A percentile compares a stretch with the other conserved stretches of the same genome.
Conservation (phyloP, 2,113 vertebrate species). For the Herpetotheres cachinnans region DNA sequence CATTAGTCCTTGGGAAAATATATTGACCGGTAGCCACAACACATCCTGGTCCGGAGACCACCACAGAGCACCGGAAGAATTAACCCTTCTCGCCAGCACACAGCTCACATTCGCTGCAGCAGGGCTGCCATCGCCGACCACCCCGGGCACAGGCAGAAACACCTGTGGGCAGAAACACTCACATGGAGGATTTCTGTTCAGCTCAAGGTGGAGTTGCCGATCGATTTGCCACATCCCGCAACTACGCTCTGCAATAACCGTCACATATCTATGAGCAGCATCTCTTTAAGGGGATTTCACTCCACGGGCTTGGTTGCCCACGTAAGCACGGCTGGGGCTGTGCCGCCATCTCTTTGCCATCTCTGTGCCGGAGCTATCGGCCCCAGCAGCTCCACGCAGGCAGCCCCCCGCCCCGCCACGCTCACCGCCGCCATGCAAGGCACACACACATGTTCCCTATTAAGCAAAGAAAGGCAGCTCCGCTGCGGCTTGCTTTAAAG, state of each 20-base stretch:
- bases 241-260: accelerated
- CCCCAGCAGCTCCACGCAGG: not conserved
- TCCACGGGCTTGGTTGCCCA: not conserved
- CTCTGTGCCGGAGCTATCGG: not conserved
- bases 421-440: not conserved
- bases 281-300: not conserved
- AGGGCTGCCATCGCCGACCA: accelerated
- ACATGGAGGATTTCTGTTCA: not conserved
- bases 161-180: not conserved
- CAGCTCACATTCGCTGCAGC: accelerated
- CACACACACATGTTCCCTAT: constrained; percentile 36
- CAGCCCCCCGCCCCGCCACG: not conserved
- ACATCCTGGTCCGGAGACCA: accelerated
- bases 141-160: not conserved
- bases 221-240: not conserved
- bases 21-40: accelerated
- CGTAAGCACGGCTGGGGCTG: not conserved
- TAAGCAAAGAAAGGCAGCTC: not conserved
- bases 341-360: not conserved
- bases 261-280: accelerated
- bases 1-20: not conserved
- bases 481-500: not conserved
- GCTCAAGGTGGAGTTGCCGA: accelerated
- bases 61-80: accelerated
- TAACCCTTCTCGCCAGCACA: accelerated